A percentile compares a stretch with the other conserved stretches of the same genome.
phyloP scores from a whole-genome alignment of 2,888 invertebrate species.

The Carterocephalus palaemon region DNA sequence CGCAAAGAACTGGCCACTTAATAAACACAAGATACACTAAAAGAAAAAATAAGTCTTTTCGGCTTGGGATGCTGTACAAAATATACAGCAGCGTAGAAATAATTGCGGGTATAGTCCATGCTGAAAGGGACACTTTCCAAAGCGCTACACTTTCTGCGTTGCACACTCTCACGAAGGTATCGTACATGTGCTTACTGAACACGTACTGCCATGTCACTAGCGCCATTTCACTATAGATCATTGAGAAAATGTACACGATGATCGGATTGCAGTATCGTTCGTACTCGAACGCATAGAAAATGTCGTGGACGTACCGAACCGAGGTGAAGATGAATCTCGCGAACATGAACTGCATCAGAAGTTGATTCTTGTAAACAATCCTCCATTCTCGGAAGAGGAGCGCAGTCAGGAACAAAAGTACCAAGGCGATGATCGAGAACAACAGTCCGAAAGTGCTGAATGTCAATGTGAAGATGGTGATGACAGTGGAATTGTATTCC shows the following conservation, averaged over 20 bases:
- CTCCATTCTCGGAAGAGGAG: constrained; percentile 60
- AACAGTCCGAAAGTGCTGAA: constrained; percentile 50
- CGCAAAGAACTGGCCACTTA: constrained; percentile 60
- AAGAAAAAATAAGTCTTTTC: constrained; percentile 31
- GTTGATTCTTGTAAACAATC: constrained; percentile 56
- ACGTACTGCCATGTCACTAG: constrained; percentile 62
- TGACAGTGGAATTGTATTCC: constrained; percentile 34
- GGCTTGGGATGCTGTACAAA: constrained; percentile 25
- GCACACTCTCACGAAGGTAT: constrained; percentile 57
- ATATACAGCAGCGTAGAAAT: constrained; percentile 37
- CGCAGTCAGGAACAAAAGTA: constrained; percentile 53
- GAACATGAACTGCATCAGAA: constrained; percentile 61
- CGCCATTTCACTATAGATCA: constrained; percentile 52
- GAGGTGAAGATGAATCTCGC: constrained; percentile 54
- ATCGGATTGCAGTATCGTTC: constrained; percentile 18
- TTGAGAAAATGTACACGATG: constrained; percentile 34
- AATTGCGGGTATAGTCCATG: constrained; percentile 49
- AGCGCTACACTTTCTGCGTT: constrained; percentile 36
- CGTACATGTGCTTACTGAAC: constrained; percentile 60
- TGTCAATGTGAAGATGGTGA: constrained; percentile 39
- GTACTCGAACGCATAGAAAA: constrained; percentile 31
- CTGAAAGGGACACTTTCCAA: constrained; percentile 44
- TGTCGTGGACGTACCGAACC: constrained; percentile 48
- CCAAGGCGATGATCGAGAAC: constrained; percentile 46
- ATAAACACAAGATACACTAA: constrained; percentile 44